Evolutionary conservation across 2,797 vertebrate species (phyloP).

Genomic region (Enteromius afrohamiltoni): DNA sequence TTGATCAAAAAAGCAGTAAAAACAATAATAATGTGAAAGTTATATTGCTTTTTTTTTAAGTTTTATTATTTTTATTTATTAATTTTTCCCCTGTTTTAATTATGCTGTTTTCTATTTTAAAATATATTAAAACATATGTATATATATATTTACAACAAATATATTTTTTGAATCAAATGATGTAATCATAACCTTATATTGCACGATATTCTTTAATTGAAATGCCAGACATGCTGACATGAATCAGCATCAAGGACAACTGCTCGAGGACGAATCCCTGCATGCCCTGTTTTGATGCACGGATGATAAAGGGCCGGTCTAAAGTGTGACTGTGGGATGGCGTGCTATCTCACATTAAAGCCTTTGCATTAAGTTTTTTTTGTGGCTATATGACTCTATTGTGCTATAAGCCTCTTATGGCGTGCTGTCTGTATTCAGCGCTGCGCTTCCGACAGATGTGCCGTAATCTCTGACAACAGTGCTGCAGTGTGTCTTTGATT

Average conservation of each 20-base stretch:
- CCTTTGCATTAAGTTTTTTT: slow-evolving; percentile 62
- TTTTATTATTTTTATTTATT: too few species aligned
- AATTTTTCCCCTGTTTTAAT: too few species aligned
- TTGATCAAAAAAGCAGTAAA: too few species aligned
- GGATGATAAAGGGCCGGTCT: neutral
- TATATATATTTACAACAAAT: neutral
- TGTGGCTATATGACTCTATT: slow-evolving; percentile 71
- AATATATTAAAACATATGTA: too few species aligned
- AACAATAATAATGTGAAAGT: too few species aligned
- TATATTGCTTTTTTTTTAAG: too few species aligned
- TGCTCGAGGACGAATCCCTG: neutral
- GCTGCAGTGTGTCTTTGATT: slow-evolving; percentile 29
- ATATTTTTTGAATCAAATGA: neutral
- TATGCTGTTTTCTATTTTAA: too few species aligned
- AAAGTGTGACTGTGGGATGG: slow-evolving; percentile 3
- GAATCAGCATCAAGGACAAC: slow-evolving; percentile 8
- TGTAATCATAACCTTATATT: neutral
- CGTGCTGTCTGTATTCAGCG: slow-evolving; percentile 68
- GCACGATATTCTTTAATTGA: neutral
- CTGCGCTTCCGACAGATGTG: slow-evolving; percentile 73
- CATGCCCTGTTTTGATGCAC: neutral
- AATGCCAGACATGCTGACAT: slow-evolving; percentile 22
- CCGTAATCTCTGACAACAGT: slow-evolving; percentile 54
- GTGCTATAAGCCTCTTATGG: slow-evolving; percentile 78
- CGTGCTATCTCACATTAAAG: slow-evolving; percentile 1